Base-by-base conservation (phyloP, 2,888 invertebrate species). In the Sclerodermus sp. region DNA sequence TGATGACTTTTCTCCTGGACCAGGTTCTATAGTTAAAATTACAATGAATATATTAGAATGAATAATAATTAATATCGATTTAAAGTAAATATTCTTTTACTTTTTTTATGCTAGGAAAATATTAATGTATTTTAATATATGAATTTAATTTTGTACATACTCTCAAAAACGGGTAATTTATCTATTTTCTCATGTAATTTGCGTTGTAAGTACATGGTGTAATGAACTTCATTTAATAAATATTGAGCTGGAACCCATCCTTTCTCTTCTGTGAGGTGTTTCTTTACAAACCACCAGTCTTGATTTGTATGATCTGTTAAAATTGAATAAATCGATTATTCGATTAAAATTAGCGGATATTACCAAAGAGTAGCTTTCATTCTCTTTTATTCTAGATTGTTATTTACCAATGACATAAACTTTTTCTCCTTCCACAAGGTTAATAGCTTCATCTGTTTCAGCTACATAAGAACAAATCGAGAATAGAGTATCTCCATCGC, bases 171-270 rank as follows among this genome's bases (percentile, higher is more conserved):
- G 15, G 94, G 94, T 9, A 95, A 81, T 75, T 91, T 93, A 68
- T 93, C 91, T 65, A 95, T 94, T 77, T 93, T 93, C 75, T 94
- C 93, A 68, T 92, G 89, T 1, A 95, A 80, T 79, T 92, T 94
- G 78, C 89, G 90, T 71, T 93, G 91, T 9, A 95, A 84, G 67
- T 92, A 93, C 39, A 88, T 80, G 0, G 88, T 87, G 70, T 94
- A 95, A 63, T 87, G 88, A 2, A 82, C 81, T 75, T 91, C 90
- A 67, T 91, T 89, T 84, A 93, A 88, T 2, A 95, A 81, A 71
- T 91, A 89, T 73, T 91, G 89, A 0, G 93, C 91, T 13, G 94
- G 94, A n/a, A 94, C 93, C 90, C 92, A 93, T 52, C 95, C 95
- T 67, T 90, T 91, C 79, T 95, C 93, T 74, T 92, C 90, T 0